Percentiles rank a stretch among this genome's conserved stretches.
These are phyloP conservation scores for Etheostoma cragini DNA, from an alignment of 2,113 vertebrate species.

Conservation along the genomic window DNA sequence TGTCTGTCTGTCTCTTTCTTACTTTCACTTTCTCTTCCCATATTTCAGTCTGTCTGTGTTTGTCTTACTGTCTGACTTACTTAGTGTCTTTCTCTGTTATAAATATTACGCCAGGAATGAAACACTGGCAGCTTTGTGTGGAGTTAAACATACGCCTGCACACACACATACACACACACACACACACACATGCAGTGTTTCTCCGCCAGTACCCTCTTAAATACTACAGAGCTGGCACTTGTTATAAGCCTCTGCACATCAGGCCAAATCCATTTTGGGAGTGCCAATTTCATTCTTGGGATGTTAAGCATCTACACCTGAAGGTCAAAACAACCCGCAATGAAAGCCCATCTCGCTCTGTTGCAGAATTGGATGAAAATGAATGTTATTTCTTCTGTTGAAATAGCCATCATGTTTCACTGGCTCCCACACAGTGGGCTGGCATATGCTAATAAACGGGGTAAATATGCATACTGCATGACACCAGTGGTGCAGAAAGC, in stretches of 20 bases:
- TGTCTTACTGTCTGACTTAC: slow-evolving; percentile 60
- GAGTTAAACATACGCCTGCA: slow-evolving; percentile 56
- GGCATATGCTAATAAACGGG: slow-evolving; percentile 38
- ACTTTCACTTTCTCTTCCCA: slow-evolving; percentile 25
- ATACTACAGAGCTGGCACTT: slow-evolving; percentile 74
- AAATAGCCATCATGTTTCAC: slow-evolving; percentile 59
- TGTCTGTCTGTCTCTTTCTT: slow-evolving; percentile 31
- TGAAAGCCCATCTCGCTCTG: slow-evolving; percentile 51
- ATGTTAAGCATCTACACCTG: slow-evolving; percentile 74
- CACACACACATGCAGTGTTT: slow-evolving; percentile 13
- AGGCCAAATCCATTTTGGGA: slow-evolving; percentile 75
- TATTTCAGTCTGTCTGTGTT: slow-evolving; percentile 30
- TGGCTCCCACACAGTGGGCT: slow-evolving; percentile 49
- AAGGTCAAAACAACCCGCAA: slow-evolving; percentile 74
- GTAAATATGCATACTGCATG: slow-evolving; percentile 43
- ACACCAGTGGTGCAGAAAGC: slow-evolving; percentile 20
- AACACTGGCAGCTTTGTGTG: slow-evolving; percentile 59
- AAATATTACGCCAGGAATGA: slow-evolving; percentile 69
- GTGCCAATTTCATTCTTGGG: slow-evolving; percentile 76
- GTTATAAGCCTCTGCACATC: slow-evolving; percentile 72
- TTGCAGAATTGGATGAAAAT: slow-evolving; percentile 62
- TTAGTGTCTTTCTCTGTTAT: slow-evolving; percentile 61
- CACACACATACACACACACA: slow-evolving; percentile 32
- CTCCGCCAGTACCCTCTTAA: slow-evolving; percentile 70
- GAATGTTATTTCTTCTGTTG: slow-evolving; percentile 60